Evolutionary conservation across 1,140 invertebrate genomes (phyloP).

Genomic region (Euschistus heros): DNA sequence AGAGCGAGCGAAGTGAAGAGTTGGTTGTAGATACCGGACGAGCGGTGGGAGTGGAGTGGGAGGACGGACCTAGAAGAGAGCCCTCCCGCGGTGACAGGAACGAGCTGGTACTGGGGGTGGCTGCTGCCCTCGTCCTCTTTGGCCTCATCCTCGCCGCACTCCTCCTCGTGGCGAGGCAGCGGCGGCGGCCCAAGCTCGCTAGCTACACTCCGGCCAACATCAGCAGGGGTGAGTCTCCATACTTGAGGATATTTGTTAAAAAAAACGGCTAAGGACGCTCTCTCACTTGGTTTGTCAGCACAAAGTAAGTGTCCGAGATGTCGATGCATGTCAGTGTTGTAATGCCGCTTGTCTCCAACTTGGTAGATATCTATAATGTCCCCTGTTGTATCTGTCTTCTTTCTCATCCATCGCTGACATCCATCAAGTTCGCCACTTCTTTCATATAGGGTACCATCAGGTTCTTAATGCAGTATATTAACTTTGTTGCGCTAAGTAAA

Average conservation of each 20-base stretch:
- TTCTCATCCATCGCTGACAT: no score
- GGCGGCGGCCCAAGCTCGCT: neutral
- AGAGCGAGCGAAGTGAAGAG: conserved; percentile 20
- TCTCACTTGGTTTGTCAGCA: neutral
- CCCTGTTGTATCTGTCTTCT: no score
- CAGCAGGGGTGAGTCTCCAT: conserved; percentile 10
- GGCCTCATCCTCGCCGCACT: conserved; percentile 2
- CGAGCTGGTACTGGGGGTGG: conserved; percentile 15
- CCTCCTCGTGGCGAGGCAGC: neutral
- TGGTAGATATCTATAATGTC: no score
- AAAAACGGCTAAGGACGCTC: conserved; percentile 3
- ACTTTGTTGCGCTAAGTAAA: no score
- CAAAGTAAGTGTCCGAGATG: neutral
- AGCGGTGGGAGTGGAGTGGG: conserved; percentile 20
- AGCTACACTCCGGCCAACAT: neutral
- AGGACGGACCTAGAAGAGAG: neutral
- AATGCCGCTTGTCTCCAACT: no score
- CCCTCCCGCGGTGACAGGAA: neutral
- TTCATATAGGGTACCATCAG: no score
- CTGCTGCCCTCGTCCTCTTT: conserved; percentile 17
- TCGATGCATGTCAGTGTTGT: no score
- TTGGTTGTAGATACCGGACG: conserved; percentile 21
- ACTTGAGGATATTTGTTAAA: neutral
- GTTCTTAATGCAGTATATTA: no score
- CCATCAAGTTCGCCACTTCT: no score